Evolutionary conservation across 2,113 vertebrate genomes (phyloP), one percentile per base, ranked within the genome.

Genomic region (Gallinago jamesoni): DNA sequence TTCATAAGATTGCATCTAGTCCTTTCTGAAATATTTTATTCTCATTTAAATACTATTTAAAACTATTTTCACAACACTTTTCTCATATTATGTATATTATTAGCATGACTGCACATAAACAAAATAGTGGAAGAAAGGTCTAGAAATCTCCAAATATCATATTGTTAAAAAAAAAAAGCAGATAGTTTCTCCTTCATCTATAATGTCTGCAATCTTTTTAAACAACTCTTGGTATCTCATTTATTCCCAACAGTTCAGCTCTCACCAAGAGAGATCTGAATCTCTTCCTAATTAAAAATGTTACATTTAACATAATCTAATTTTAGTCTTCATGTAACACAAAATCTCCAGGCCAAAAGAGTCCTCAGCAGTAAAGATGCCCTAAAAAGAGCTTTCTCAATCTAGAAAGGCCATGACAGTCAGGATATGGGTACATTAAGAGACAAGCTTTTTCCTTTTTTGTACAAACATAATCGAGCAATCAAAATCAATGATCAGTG

Each of bases 401-500:
- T 48, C 33, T 66, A 70, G 48, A 75, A 92, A 84, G 66, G 68
- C 80, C 87, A 89, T 12, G 53, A 57, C 57, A 85, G 57, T 47
- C 73, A 77, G 70, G 74, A 84, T 89, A 87, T 39, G 41, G 74
- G 69, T 55, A 43, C 35, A 52, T 74, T 69, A 88, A 80, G 55
- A 77, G 41, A 77, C 35, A 84, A 89, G 47, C 30, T 55, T 78
- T 63, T 45, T 52, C 16, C 14, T 80, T 86, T 77, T 77, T 59
- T 80, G 31, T 70, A 83, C 62, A 88, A 90, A 89, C 39, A 84
- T n/a, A 94, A 84, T n/a, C 24, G 76, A 86, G 77, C 83, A 83
- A 96, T 70, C 63, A 84, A 72, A 97, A 92, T 86, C 93, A 93
- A 93, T 83, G 70, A 86, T 41, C 68, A 87, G 31, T 77, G 79